These are phyloP conservation scores for Platichthys flesus DNA, from an alignment of 2,113 vertebrate genomes.

Conservation along the genomic window DNA sequence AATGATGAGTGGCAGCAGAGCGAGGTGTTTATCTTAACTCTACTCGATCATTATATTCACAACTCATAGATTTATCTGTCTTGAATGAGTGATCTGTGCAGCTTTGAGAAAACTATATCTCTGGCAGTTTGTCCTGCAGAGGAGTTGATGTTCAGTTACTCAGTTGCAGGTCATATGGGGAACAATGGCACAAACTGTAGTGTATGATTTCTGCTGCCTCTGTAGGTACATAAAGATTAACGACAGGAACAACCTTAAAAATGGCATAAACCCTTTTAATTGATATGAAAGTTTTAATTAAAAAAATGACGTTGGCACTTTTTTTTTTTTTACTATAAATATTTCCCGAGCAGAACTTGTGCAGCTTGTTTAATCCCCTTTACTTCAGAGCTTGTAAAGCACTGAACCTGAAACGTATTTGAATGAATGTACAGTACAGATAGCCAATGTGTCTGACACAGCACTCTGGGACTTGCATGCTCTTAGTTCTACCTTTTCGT, in stretches of 20 bases:
- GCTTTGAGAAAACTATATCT: conserved; percentile 49
- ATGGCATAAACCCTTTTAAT: conserved; percentile 20
- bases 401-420: conserved; percentile 70
- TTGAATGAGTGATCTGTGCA: conserved; percentile 38
- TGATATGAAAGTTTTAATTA: conserved; percentile 38
- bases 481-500: conserved; percentile 57
- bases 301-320: conserved; percentile 30
- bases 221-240: conserved; percentile 4
- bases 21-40: conserved; percentile 48
- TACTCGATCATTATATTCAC: conserved; percentile 48
- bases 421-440: conserved; percentile 74
- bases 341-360: conserved; percentile 42
- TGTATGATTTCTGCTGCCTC: conserved; percentile 6
- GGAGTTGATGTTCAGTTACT: conserved; percentile 46
- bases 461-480: conserved; percentile 61
- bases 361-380: conserved; percentile 67
- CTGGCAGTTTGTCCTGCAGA: conserved; percentile 37
- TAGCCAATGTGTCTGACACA: conserved; percentile 73
- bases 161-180: conserved; percentile 21
- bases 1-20: conserved; percentile 57
- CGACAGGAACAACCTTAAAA: not conserved
- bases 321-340: conserved; percentile 32
- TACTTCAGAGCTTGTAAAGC: conserved; percentile 67
- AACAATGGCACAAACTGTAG: not conserved
- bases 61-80: not conserved